Conservation (phyloP, 2,113 vertebrate genomes). For the Erythrocebus patas region DNA sequence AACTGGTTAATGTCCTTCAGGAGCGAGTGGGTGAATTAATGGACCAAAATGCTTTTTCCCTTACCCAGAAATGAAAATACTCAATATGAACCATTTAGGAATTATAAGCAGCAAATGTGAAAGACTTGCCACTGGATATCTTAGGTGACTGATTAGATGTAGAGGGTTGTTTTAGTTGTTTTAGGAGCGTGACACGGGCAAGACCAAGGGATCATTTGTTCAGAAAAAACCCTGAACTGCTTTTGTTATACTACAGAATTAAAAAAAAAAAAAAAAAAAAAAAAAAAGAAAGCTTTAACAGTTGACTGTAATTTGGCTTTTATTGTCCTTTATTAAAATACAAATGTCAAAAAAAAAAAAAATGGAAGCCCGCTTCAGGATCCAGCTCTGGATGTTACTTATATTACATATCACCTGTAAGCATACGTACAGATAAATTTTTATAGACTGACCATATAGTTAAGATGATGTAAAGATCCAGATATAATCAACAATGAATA, state of each 20-base stretch:
- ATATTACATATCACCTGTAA: background rate
- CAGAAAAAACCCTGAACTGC: slow-evolving; percentile 20
- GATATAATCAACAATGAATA: background rate
- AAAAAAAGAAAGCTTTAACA: background rate
- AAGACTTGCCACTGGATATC: background rate
- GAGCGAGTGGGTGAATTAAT: slow-evolving; percentile 97
- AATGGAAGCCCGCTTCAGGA: background rate
- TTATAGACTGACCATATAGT: background rate
- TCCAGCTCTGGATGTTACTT: background rate
- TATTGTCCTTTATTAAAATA: slow-evolving; percentile 51
- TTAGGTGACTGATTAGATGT: background rate
- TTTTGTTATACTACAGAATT: slow-evolving; percentile 37
- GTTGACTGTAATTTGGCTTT: slow-evolving; percentile 47
- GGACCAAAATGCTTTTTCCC: slow-evolving; percentile 98
- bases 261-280: background rate
- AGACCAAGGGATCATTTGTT: slow-evolving; percentile 33
- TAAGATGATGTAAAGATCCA: background rate
- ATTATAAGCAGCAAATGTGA: slow-evolving; percentile 1
- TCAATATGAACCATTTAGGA: background rate
- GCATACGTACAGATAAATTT: background rate
- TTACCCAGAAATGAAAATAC: slow-evolving; percentile 92
- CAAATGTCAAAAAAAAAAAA: background rate
- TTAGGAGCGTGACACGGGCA: background rate
- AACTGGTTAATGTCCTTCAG: slow-evolving; percentile 94
- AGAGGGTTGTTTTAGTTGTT: background rate